Evolutionary conservation across 2,888 invertebrate genomes (phyloP), one percentile per base, ranked within the genome.

Genomic region (Cataglyphis cursor): DNA sequence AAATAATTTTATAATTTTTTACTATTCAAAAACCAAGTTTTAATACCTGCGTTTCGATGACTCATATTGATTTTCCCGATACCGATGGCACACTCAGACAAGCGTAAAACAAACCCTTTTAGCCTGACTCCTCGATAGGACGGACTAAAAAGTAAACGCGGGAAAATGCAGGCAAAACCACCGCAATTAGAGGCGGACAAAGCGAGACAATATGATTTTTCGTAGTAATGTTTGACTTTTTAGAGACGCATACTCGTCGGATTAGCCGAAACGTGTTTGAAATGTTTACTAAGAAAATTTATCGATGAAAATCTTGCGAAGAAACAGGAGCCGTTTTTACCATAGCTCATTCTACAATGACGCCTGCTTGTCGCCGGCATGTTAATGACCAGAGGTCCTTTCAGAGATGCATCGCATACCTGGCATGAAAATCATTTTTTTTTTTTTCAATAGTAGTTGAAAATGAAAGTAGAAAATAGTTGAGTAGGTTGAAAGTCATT

Each of bases 141-240:
- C 18, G 54, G 8, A 8, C 8, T 51, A 51, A 51, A 51, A 51
- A 51, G 9, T 35, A 15, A 54, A 70, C 0, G 35, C 54, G 6
- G 51, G 8, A 51, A 72, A 48, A 65, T 38, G 9, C 54, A 64
- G 59, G 21, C 64, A 76, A 78, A 88, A 88, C 51, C 5, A 82
- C 87, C 84, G 87, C 90, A 92, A 91, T 92, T 92, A 91, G 44
- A 15, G 89, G 82, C 89, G 88, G 82, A 89, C 84, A 51, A 59
- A 10, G 4, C 76, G 41, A 48, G 61, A 35, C 64, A 24, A 65
- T 31, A 38, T 70, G 38, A 85, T 84, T 91, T 35, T 35, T n/a
- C 90, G 90, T 89, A 54, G 88, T 90, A 92, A 90, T 92, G 88
- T 92, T 91, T 92, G 88, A 48, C 15, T 48, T 48, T 48, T 48